These are phyloP conservation scores for Ceratitis capitata DNA, from an alignment of 1,140 invertebrate species.

Conservation along the genomic window DNA sequence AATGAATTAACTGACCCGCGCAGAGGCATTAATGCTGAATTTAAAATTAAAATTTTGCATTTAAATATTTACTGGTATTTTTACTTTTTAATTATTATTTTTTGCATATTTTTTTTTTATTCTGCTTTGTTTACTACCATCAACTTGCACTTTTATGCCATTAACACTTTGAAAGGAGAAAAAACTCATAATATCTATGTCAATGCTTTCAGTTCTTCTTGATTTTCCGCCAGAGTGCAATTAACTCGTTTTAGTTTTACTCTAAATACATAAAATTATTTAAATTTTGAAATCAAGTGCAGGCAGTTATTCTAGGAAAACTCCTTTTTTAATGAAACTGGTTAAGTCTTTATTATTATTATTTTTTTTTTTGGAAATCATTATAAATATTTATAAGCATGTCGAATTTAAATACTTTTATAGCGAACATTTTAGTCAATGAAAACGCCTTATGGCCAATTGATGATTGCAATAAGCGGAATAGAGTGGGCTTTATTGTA, in stretches of 20 bases:
- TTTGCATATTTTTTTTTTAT: background rate
- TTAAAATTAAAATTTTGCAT: background rate
- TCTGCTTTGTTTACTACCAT: background rate
- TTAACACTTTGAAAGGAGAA: background rate
- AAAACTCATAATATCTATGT: background rate
- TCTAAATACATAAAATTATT: background rate
- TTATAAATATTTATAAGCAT: too few relatives aligned
- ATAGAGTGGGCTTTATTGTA: too few relatives aligned
- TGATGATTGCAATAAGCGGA: too few relatives aligned
- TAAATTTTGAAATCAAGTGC: too few relatives aligned
- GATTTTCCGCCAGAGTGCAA: background rate
- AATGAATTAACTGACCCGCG: background rate
- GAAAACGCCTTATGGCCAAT: too few relatives aligned
- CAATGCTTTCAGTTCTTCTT: background rate
- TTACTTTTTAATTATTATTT: background rate
- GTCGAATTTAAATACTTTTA: too few relatives aligned
- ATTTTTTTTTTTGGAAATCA: too few relatives aligned
- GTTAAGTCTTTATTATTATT: too few relatives aligned
- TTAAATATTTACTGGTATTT: background rate
- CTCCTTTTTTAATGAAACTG: too few relatives aligned
- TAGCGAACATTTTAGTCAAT: too few relatives aligned
- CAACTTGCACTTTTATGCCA: background rate
- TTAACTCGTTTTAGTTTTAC: background rate
- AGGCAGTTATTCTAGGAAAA: too few relatives aligned
- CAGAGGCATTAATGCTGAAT: background rate